These are phyloP conservation scores for Sebastes baramenuke DNA, from an alignment of 2,797 vertebrate genomes.

Conservation along the genomic window DNA sequence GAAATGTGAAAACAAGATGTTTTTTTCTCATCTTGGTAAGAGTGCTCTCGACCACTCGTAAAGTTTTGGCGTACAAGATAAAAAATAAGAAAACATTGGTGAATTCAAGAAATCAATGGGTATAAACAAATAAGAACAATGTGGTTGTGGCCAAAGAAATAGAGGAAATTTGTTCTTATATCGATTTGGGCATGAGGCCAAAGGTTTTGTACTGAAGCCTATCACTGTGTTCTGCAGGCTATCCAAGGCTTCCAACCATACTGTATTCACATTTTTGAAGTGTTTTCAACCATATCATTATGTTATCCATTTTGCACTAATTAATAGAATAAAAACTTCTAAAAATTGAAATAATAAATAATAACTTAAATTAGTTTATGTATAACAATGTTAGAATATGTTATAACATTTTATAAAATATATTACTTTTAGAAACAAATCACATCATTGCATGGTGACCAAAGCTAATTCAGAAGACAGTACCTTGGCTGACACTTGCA, in stretches of 20 bases:
- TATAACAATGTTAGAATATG: not conserved
- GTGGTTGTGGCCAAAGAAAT: accelerated
- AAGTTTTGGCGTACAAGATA: too few species aligned
- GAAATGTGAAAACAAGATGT: not conserved
- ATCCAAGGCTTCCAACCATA: not conserved
- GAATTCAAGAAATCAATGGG: too few species aligned
- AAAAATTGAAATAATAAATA: not conserved
- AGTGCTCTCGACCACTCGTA: accelerated
- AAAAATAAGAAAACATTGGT: too few species aligned
- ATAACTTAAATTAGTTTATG: not conserved
- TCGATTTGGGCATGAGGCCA: accelerated
- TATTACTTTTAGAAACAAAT: not conserved
- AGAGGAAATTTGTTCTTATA: too few species aligned
- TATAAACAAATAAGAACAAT: too few species aligned
- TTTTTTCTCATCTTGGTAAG: not conserved
- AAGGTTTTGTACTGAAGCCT: not conserved
- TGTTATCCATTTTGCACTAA: not conserved
- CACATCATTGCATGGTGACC: not conserved
- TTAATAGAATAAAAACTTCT: not conserved
- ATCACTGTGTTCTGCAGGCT: not conserved
- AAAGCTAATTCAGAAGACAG: not conserved
- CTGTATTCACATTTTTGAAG: not conserved
- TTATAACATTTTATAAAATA: too few species aligned
- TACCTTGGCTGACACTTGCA: constrained; percentile 97
- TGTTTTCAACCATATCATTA: not conserved